phyloP scores from a whole-genome alignment of 2,888 invertebrate genomes.

The Anaspis maculata region DNA sequence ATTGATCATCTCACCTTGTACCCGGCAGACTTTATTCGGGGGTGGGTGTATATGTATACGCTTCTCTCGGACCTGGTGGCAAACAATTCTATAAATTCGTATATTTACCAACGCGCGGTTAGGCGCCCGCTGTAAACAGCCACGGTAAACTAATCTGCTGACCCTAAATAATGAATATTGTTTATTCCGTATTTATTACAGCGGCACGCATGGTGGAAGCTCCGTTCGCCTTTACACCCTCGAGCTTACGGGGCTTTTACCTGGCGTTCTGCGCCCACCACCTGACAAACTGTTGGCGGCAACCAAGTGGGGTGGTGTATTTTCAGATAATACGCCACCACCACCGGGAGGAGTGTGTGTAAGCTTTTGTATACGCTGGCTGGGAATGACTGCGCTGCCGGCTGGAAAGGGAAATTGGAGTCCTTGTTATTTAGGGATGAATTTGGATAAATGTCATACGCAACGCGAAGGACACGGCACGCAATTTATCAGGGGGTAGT shows the following conservation, averaged over 20 bases:
- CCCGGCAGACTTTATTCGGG: constrained; percentile 10
- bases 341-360: no score
- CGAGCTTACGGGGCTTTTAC: background rate
- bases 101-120: constrained; percentile 24
- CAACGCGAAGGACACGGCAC: background rate
- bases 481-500: constrained; percentile 2
- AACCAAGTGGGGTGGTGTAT: no score
- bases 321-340: no score
- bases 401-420: constrained; percentile 4
- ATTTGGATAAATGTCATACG: constrained; percentile 11
- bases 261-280: no score
- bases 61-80: constrained; percentile 15
- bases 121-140: constrained; percentile 17
- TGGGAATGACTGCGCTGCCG: no score
- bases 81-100: constrained; percentile 35
- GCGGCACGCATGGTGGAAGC: constrained; percentile 2
- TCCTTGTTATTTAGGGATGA: constrained; percentile 11
- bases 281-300: no score
- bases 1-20: constrained; percentile 12
- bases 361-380: no score
- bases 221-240: background rate
- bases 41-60: no score
- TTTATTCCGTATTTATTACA: constrained; percentile 36
- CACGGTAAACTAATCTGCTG: constrained; percentile 34
- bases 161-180: constrained; percentile 38